Base-by-base conservation (phyloP, 2,797 vertebrate genomes). In the Oreortyx pictus region DNA sequence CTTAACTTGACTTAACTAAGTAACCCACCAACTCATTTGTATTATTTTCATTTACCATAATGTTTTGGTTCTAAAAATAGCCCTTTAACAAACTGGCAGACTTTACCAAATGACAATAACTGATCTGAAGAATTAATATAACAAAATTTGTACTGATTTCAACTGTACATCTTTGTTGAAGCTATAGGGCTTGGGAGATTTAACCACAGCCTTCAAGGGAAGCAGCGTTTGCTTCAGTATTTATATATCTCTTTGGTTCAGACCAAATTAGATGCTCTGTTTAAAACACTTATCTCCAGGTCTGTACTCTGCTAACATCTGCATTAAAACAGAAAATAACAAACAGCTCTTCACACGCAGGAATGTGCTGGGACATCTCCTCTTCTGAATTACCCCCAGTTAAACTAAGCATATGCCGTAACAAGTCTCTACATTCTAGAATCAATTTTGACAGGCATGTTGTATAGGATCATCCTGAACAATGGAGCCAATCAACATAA, bases 261-360 rank as follows among this genome's bases (percentile, higher is more conserved):
- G 56, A 61, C n/a, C 83, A 37, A 66, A 75, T n/a, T 39, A 43
- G 64, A 88, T 52, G 84, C 27, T n/a, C 80, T 81, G 47, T 50
- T 94, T 84, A 92, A 94, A 92, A 64, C 74, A 62, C 44, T 93
- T 74, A 57, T 75, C 66, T 89, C 61, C 35, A 61, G 33, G 12
- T 91, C 73, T 72, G 27, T 74, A 56, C 70, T 82, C 71, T 67
- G 47, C 56, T 66, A 43, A 33, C 56, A 82, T 25, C 54, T 93
- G 33, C 61, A 86, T 88, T 90, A 59, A 70, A 75, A 43, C 41
- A 90, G 71, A 54, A 89, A 84, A 86, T 50, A 41, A 80, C 62
- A 82, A 93, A 84, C 31, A 88, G 46, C n/a, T 90, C 68, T n/a
- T 9, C 71, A 65, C 16, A 54, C 14, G 49, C 10, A 23, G 49